Percentiles rank a stretch among this genome's conserved stretches.
phyloP scores from a whole-genome alignment of 2,797 vertebrate species.

The Chrysocyon brachyurus region DNA sequence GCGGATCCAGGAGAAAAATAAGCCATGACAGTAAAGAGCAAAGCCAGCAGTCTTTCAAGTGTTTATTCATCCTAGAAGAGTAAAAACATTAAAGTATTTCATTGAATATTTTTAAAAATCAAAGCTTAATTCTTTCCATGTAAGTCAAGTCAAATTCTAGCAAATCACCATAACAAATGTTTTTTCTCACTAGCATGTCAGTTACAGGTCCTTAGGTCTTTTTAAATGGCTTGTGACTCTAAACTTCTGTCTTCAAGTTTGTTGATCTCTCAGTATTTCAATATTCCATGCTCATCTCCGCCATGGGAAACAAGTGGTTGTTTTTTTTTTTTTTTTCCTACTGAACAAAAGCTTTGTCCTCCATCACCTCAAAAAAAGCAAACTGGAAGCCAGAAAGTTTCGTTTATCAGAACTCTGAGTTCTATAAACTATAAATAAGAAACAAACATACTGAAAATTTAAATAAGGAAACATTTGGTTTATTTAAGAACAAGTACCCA shows the following conservation, averaged over 20 bases:
- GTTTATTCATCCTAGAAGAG: background rate
- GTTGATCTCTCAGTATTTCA: background rate
- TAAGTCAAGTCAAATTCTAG: background rate
- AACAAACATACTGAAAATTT: slow-evolving; percentile 66
- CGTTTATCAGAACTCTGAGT: slow-evolving; percentile 36
- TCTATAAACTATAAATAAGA: slow-evolving; percentile 59
- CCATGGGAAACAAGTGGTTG: background rate
- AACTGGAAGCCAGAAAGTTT: background rate
- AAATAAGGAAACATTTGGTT: slow-evolving; percentile 75
- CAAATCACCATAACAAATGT: background rate
- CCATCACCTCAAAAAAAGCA: background rate
- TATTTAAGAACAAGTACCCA: slow-evolving; percentile 69
- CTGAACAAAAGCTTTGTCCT: slow-evolving; percentile 17
- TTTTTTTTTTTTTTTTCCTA: background rate
- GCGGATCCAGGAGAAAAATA: slow-evolving; percentile 14
- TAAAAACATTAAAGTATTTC: slow-evolving; percentile 30
- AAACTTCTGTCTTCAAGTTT: background rate
- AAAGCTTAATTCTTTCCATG: slow-evolving; percentile 32
- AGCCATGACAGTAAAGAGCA: slow-evolving; percentile 4
- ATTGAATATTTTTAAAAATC: slow-evolving; percentile 56
- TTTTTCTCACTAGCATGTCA: background rate
- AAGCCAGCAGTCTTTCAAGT: background rate
- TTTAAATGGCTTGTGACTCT: background rate
- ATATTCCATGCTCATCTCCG: background rate
- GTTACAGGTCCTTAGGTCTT: background rate